Percentiles rank a stretch among this genome's conserved stretches.
Evolutionary conservation across 2,888 invertebrate species (phyloP).

Genomic region (Cheilosia scutellata): DNA sequence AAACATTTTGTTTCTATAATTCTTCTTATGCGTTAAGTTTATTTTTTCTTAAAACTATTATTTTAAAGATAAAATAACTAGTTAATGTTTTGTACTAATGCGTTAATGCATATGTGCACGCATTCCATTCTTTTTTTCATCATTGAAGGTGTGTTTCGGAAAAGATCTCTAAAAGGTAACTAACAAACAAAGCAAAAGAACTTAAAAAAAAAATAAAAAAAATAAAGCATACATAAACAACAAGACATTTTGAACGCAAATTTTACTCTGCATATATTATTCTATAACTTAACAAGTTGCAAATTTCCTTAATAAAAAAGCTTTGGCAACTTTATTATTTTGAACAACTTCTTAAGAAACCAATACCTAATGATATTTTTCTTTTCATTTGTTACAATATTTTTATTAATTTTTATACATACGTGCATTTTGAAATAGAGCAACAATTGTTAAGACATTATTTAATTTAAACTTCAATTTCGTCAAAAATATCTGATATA

Average conservation of each 20-base stretch:
- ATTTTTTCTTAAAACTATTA: slow-evolving; percentile 36
- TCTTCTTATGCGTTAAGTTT: slow-evolving; percentile 44
- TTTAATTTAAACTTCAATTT: slow-evolving; percentile 57
- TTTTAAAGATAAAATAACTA: slow-evolving; percentile 79
- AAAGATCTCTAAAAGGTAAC: slow-evolving; percentile 98
- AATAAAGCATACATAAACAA: slow-evolving; percentile 75
- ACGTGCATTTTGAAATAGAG: slow-evolving; percentile 74
- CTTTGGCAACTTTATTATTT: slow-evolving; percentile 70
- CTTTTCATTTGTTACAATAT: slow-evolving; percentile 58
- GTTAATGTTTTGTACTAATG: slow-evolving; percentile 85
- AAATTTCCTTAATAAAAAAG: slow-evolving; percentile 64
- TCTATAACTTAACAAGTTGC: slow-evolving; percentile 66
- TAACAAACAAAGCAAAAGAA: slow-evolving; percentile 83
- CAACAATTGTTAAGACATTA: slow-evolving; percentile 61
- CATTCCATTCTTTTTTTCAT: slow-evolving; percentile 86
- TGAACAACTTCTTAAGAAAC: slow-evolving; percentile 62
- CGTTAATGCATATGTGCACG: slow-evolving; percentile 85
- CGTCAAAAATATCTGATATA: slow-evolving; percentile 59
- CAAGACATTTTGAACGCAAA: slow-evolving; percentile 68
- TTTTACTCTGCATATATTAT: slow-evolving; percentile 69
- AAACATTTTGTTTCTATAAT: slow-evolving; percentile 27
- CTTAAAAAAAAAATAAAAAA: slow-evolving; percentile 77
- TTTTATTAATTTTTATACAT: slow-evolving; percentile 61
- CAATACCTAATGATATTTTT: slow-evolving; percentile 45
- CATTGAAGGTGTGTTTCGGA: slow-evolving; percentile 95